Base-by-base conservation (phyloP, 2,888 invertebrate genomes). In the Cerastis rubricosa region DNA sequence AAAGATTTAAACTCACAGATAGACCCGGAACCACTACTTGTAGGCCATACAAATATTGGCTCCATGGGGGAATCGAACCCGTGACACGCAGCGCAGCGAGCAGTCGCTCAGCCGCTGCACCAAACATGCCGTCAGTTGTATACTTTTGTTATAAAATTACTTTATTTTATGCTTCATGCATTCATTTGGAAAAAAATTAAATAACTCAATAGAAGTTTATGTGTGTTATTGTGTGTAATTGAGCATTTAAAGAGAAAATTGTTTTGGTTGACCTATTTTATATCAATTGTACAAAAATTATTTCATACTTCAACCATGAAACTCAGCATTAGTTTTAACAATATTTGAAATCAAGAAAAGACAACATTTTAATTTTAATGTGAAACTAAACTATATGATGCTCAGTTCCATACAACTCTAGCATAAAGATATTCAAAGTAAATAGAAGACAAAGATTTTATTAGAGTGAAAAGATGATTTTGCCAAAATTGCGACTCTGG, bases 181-280 rank as follows among this genome's bases (percentile, higher is more conserved):
- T n/a, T n/a, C n/a, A n/a, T n/a, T n/a, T n/a, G n/a, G n/a, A n/a
- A n/a, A n/a, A n/a, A n/a, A n/a, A n/a, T n/a, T n/a, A n/a, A n/a
- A n/a, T n/a, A n/a, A n/a, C n/a, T n/a, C 47, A 54, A 72, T 57
- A 19, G 29, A 71, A n/a, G 25, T 70, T 14, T 8, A 47, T 64
- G 8, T 40, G n/a, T 25, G 49, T 70, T 80, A 47, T 49, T 65
- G 19, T 66, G 9, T 45, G 7, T 40, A 40, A 80, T 65, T 65
- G 43, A n/a, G 57, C 35, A 74, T 51, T 35, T 59, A 49, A 1
- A 25, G 17, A 2, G 17, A 2, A 12, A 19, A 66, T 25, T 35
- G 40, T 12, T 17, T 63, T 47, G 40, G 45, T 76, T 68, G 51
- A 59, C 8, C 43, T 45, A 51, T 51, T 59, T 79, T 25, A 45